Conservation (phyloP, 92 coral and sea anemone genomes). For the Epizoanthus rinbou region DNA sequence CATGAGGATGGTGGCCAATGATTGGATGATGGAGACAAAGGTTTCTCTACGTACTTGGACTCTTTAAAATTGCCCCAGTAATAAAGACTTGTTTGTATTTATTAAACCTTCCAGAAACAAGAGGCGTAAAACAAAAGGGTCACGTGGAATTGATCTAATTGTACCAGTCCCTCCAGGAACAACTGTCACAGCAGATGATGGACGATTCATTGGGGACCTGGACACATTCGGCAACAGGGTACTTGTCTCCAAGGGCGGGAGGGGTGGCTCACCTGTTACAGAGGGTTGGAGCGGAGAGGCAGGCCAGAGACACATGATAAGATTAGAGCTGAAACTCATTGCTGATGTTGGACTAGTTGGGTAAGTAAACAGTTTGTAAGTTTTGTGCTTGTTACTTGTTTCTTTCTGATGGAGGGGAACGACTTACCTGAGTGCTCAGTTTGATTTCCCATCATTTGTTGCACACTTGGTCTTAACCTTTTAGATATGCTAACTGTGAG, state of each 20-base stretch:
- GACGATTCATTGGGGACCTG: constrained; percentile 75
- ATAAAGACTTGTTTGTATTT: neutral
- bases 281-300: constrained; percentile 91
- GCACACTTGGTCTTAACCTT: no score
- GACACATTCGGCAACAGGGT: constrained; percentile 75
- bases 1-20: no score
- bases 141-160: constrained; percentile 79
- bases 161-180: constrained; percentile 93
- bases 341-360: constrained; percentile 95
- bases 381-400: no score
- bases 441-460: no score
- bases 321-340: constrained; percentile 77
- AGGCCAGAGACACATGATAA: constrained; percentile 73
- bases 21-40: no score
- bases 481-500: no score
- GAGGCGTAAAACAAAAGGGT: constrained; percentile 76
- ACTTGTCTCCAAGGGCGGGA: constrained; percentile 91
- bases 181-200: constrained; percentile 84
- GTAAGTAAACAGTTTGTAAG: constrained; percentile 36
- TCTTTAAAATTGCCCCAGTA: no score
- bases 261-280: constrained; percentile 85
- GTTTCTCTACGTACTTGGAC: no score
- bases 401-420: no score
- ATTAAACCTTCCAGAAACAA: constrained; percentile 38
- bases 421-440: no score